Base-by-base conservation (phyloP, 2,888 invertebrate genomes). In the Hipparchia sbordonii region DNA sequence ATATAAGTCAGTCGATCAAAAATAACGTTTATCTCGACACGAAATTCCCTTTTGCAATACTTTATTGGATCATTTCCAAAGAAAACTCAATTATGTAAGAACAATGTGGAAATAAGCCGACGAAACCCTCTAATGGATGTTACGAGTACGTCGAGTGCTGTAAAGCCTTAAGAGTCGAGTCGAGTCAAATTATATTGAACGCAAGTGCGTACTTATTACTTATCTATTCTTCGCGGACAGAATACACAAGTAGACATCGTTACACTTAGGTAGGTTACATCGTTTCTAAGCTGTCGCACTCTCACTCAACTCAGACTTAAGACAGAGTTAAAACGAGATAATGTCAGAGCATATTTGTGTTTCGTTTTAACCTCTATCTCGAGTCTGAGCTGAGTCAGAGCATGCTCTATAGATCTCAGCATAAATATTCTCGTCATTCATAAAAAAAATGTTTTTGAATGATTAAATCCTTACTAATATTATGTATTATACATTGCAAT, bases 41-140 rank as follows among this genome's bases (percentile, higher is more conserved):
- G 76, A 74, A 77, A 78, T 82, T 73, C 81, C 82, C 83, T 78
- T 72, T 79, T 80, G 80, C 79, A 82, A 82, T 81, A 82, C 79
- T 85, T 85, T 86, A 86, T 88, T 89, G 88, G 89, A 85, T 82
- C 82, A 82, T 83, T 82, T 87, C 89, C 87, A 89, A 87, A 78
- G 83, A 83, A 87, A 90, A 87, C 85, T 86, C 85, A 85, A 88
- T 89, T 87, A 87, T 85, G 82, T 81, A 77, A 79, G 82, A 82
- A 83, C 83, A 85, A 85, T 86, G 84, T 81, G 80, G 82, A 84
- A 82, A 83, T 82, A 82, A 62, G 63, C 69, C 65, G 71, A 65
- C 62, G 69, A 70, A 67, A 72, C 65, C 59, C 52, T 63, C 67
- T 70, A 70, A 70, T 57, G 66, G 62, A 63, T 67, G 70, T 67